Conservation (phyloP, 2,113 vertebrate genomes). For the Pseudolaguvia tuberculata region DNA sequence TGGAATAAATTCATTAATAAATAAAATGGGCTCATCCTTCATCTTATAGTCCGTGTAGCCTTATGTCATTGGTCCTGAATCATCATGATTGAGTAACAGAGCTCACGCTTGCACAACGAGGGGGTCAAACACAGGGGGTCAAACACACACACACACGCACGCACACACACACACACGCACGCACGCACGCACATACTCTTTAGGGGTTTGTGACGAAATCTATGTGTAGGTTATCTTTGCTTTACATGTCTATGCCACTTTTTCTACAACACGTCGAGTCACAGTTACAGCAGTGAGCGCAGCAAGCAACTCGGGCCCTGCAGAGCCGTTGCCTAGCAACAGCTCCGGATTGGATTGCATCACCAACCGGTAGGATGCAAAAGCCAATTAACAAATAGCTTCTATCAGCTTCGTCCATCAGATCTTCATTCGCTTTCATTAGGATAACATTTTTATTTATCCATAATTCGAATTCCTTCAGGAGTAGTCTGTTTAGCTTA, state of each 20-base stretch:
- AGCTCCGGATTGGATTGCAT: conserved; percentile 61
- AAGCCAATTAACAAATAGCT: conserved; percentile 54
- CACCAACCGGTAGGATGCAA: conserved; percentile 38
- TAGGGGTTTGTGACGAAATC: conserved; percentile 4
- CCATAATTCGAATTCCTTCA: background rate
- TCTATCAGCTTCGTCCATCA: conserved; percentile 39
- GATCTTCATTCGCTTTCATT: conserved; percentile 26
- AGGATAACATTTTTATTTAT: conserved; percentile 8
- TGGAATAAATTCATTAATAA: background rate
- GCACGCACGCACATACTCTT: no score
- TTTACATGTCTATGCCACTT: conserved; percentile 40
- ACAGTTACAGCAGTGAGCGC: conserved; percentile 28
- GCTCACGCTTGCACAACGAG: conserved; percentile 38
- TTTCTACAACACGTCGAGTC: conserved; percentile 34
- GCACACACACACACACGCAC: background rate
- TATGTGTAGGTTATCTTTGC: conserved; percentile 35
- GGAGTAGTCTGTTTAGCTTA: background rate
- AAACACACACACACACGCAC: background rate
- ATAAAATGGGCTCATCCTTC: no score
- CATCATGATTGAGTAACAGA: conserved; percentile 42
- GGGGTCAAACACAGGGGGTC: conserved; percentile 6
- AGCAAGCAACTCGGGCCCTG: conserved; percentile 53
- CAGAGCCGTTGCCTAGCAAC: conserved; percentile 68
- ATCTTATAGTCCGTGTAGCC: background rate
- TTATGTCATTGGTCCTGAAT: conserved; percentile 30